Evolutionary conservation across 2,888 invertebrate genomes (phyloP), one percentile per base, ranked within the genome.

Genomic region (Oegoconia quadripuncta): DNA sequence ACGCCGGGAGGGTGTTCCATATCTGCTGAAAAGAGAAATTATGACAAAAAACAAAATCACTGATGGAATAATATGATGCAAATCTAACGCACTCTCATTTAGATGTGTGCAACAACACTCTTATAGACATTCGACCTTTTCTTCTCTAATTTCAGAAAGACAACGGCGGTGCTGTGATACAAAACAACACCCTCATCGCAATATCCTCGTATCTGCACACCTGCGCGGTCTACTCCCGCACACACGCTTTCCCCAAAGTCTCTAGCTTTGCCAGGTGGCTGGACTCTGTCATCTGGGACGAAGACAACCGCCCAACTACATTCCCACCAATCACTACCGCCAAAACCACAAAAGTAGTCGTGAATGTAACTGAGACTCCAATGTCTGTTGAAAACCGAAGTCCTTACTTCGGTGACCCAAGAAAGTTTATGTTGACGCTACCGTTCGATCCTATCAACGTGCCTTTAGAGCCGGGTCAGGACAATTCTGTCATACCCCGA

Each of bases 231-330:
- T 87, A 84, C 59, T 70, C 74, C 3, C 71, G 76, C 39, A 69
- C 74, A 0, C 86, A 86, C 53, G 80, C 84, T 12, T 86, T 82
- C 52, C 86, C 86, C 1, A 82, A 74, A 46, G 66, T 72, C 1
- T 46, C 82, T 26, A 69, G 67, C 42, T 77, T 86, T 55, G 52
- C 71, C 1, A 53, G 60, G 32, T 87, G 86, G 86, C 41, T 84
- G 3, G 73, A 82, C 50, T 67, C 75, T 1, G 57, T 77, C n/a
- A 79, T 87, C 25, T 87, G 84, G 84, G 86, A 87, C 35, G 84
- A 86, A 3, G 59, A 70, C 26, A 65, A 57, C 32, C 65, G 69
- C 3, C 80, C 79, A 0, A 72, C 74, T 0, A 64, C 65, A 0
- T 22, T 37, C 1, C 23, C 47, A 0, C 23, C 47, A 1, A 13